Evolutionary conservation across 1,140 invertebrate species (phyloP), one percentile per base, ranked within the genome.

Genomic region (Drosophila sucinea): DNA sequence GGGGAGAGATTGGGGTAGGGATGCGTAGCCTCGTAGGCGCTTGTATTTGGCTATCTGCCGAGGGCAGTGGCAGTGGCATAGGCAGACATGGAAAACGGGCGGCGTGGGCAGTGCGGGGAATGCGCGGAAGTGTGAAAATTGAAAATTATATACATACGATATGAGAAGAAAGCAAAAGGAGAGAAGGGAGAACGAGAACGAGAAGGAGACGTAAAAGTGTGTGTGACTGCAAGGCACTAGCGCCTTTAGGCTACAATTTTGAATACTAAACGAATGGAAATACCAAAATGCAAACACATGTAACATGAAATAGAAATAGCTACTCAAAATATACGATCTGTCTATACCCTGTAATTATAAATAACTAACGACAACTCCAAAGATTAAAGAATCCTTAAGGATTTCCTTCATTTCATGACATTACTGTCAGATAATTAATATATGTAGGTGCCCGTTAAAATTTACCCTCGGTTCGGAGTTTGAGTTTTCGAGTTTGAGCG

Each of bases 61-160:
- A 75, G 66, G 76, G 72, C 83, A 86, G 76, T 68, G 76, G 72
- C 83, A 86, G 76, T 68, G 64, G 60, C 83, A 55, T 56, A 29
- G 65, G 10, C 40, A 4, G 27, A 10, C 8, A 17, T 17, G 40
- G 51, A 41, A 4, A 23, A 4, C 5, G 32, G 40, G n/a, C 23
- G 40, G 40, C 56, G 58, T 38, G 51, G 10, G 27, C 4, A 8
- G 10, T 11, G 25, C 7, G 1, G 33, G 35, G 60, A 27, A 61
- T 61, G 17, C 27, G 41, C 35, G 23, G 41, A 61, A 29, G 65
- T 63, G 73, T 76, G 73, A 76, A 76, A 76, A 76, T 76, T 75
- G 72, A 69, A 76, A 73, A 75, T 69, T 41, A 41, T 44, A 47
- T 60, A 27, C 25, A 51, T 27, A 17, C 40, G 17, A 17, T 17